These are phyloP conservation scores for Linepithema humile DNA, from an alignment of 1,140 invertebrate species.

Conservation along the genomic window DNA sequence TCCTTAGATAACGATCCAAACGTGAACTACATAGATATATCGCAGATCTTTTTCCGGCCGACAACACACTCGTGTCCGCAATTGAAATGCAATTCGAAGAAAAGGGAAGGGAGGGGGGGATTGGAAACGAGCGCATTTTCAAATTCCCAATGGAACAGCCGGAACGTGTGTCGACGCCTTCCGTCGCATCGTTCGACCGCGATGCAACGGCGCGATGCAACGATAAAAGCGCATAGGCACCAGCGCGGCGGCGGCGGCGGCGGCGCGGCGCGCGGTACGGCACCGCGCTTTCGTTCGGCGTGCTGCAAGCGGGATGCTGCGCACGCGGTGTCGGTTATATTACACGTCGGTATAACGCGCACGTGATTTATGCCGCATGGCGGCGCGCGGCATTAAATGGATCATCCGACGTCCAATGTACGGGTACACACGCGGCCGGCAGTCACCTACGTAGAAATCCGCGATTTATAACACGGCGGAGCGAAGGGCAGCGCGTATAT, in stretches of 20 bases:
- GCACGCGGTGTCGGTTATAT: slow-evolving; percentile 73
- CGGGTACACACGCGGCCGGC: slow-evolving; percentile 66
- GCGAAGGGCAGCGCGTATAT: slow-evolving; percentile 67
- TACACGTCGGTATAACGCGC: slow-evolving; percentile 74
- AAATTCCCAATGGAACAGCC: background rate
- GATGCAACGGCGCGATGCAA: slow-evolving; percentile 14
- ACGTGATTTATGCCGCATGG: slow-evolving; percentile 73
- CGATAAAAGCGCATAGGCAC: slow-evolving; percentile 9
- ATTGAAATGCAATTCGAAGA: background rate
- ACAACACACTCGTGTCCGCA: background rate
- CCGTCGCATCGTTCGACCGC: slow-evolving; percentile 19
- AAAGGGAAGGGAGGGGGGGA: too few relatives aligned
- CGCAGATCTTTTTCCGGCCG: background rate
- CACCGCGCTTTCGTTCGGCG: slow-evolving; percentile 32
- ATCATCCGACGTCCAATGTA: slow-evolving; percentile 73
- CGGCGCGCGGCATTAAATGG: slow-evolving; percentile 73
- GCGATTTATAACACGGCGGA: slow-evolving; percentile 72
- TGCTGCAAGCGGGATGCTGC: slow-evolving; percentile 28
- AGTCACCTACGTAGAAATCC: slow-evolving; percentile 73
- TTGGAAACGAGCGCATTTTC: background rate
- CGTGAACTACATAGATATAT: background rate
- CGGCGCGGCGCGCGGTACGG: background rate
- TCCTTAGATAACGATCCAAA: background rate
- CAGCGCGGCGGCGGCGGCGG: background rate
- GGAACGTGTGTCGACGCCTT: slow-evolving; percentile 1